phyloP scores from a whole-genome alignment of 1,140 invertebrate genomes.

The Papilio xuthus region DNA sequence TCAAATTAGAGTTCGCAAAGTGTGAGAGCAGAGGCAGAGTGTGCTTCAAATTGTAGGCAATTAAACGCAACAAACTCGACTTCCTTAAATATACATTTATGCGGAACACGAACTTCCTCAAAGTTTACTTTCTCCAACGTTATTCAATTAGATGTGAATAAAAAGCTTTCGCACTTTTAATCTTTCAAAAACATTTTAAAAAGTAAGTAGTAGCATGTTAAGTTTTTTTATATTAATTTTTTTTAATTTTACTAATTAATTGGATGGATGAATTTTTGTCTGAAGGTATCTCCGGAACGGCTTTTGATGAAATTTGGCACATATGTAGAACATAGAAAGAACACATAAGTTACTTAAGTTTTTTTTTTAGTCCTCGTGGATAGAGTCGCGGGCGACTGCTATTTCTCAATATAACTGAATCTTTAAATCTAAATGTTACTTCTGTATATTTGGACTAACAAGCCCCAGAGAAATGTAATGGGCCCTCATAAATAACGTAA shows the following conservation, averaged over 20 bases:
- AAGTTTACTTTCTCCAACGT: constrained; percentile 8
- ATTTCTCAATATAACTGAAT: neutral
- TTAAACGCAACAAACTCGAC: constrained; percentile 24
- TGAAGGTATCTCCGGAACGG: too few species aligned
- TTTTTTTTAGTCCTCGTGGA: too few species aligned
- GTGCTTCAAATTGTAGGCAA: constrained; percentile 31
- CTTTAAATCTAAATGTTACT: neutral
- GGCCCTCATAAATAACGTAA: neutral
- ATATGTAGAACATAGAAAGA: too few species aligned
- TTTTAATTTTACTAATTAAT: too few species aligned
- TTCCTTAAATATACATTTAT: constrained; percentile 21
- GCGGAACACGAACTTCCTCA: neutral
- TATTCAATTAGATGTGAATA: neutral
- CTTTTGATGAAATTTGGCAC: too few species aligned
- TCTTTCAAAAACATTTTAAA: neutral
- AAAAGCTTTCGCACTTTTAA: constrained; percentile 31
- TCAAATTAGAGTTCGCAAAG: constrained; percentile 20
- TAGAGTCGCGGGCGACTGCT: too few species aligned
- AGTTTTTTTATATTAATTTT: too few species aligned
- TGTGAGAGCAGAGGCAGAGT: neutral
- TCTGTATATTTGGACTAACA: neutral
- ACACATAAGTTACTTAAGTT: too few species aligned
- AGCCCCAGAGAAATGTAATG: neutral
- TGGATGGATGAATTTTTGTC: too few species aligned
- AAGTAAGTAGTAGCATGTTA: too few species aligned